Evolutionary conservation across 2,888 invertebrate genomes (phyloP).

Genomic region (Nemoura dubitans): DNA sequence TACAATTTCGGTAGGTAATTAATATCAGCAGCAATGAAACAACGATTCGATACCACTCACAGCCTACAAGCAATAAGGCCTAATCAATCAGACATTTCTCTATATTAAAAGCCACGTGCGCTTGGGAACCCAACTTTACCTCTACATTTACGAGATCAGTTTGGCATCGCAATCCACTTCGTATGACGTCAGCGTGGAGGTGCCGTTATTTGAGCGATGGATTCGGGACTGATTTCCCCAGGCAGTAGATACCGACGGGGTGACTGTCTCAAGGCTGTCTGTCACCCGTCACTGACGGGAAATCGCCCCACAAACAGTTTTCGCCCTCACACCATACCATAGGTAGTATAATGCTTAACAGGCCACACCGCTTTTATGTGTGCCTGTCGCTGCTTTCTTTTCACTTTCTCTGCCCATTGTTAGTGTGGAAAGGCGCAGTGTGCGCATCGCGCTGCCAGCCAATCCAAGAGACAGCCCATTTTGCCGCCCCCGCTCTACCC

Average conservation of each 20-base stretch:
- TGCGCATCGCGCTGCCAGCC: not conserved
- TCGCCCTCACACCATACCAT: not conserved
- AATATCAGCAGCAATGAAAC: not conserved
- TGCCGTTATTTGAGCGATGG: not conserved
- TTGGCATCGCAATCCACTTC: too few relatives aligned
- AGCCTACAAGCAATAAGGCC: not conserved
- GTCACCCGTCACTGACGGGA: not conserved
- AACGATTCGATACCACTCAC: not conserved
- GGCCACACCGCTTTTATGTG: not conserved
- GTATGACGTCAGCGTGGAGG: not conserved
- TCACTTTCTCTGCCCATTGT: not conserved
- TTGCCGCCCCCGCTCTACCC: not conserved
- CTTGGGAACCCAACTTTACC: too few relatives aligned
- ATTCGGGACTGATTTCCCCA: not conserved
- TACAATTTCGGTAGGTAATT: not conserved
- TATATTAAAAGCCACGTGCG: too few relatives aligned
- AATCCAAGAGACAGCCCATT: not conserved
- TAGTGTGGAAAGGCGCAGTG: not conserved
- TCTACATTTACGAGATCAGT: too few relatives aligned
- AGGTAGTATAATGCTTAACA: not conserved
- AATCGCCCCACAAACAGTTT: not conserved
- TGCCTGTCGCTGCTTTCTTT: not conserved
- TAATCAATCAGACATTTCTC: not conserved
- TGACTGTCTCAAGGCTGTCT: not conserved
- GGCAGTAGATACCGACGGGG: not conserved